Evolutionary conservation across 2,797 vertebrate species (phyloP), one percentile per base, ranked within the genome.

Genomic region (Schizothorax lantsangensis): DNA sequence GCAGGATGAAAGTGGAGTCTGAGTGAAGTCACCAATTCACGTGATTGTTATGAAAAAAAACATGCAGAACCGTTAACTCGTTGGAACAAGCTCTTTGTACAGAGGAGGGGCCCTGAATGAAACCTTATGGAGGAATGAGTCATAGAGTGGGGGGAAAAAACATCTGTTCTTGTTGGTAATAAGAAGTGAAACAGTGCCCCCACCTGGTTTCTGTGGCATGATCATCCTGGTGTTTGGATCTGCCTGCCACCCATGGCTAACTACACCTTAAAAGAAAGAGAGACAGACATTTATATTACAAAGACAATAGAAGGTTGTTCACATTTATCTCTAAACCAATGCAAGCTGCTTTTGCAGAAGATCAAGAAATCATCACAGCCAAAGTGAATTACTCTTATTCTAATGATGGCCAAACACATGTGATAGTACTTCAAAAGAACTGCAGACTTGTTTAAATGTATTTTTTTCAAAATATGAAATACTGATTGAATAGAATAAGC

Each of bases 131-230:
- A 26, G 69, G n/a, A 81, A 84, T 85, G 88, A 89, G 69, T 88
- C 87, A 89, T 72, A 54, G 69, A 54, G 15, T 10, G 49, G 17
- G 62, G 3, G 26, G 30, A 68, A 75, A 49, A 72, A 52, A 79
- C 45, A 30, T 30, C 4, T 73, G 57, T 6, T 77, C 26, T 75
- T 69, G 17, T 33, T 59, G 14, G 30, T 30, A 21, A 81, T 59
- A 75, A 40, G 68, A 36, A 89, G 64, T 36, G 81, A 89, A 92
- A 94, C 62, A 94, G 94, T 91, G 88, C 95, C 96, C 95, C 97
- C 96, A 99, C 98, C 98, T 88, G 98, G 97, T 89, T 98, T 99
- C 91, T 97, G 97, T 81, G 98, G 98, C 96, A 99, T 96, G 84
- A 99, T 97, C 97, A 99, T 99, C 80, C 97, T 96, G 21, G 98